Conservation (phyloP, 2,888 invertebrate species). For the Drosophila diplacantha region DNA sequence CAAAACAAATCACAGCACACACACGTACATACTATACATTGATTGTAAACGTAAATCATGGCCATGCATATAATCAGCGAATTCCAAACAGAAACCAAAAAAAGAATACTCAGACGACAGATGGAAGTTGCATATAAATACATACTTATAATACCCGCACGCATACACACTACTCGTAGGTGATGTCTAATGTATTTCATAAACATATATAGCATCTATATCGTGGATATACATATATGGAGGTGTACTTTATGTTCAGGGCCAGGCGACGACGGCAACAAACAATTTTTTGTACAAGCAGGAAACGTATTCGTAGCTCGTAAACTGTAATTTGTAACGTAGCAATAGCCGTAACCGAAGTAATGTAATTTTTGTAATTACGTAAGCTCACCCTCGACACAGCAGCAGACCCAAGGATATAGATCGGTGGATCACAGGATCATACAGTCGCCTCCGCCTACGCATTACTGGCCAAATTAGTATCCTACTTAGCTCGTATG, state of each 20-base stretch:
- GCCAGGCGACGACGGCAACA: constrained; percentile 10
- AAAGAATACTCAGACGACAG: constrained; percentile 62
- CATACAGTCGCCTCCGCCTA: constrained; percentile 32
- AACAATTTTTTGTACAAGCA: constrained; percentile 36
- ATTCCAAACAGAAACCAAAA: constrained; percentile 68
- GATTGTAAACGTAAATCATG: constrained; percentile 65
- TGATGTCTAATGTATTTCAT: constrained; percentile 27
- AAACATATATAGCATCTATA: constrained; percentile 27
- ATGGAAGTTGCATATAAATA: constrained; percentile 54
- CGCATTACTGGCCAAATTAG: constrained; percentile 64
- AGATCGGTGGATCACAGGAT: background rate
- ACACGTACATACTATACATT: constrained; percentile 46
- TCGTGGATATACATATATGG: constrained; percentile 13
- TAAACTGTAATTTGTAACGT: constrained; percentile 50
- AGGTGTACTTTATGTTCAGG: constrained; percentile 28
- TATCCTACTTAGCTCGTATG: constrained; percentile 46
- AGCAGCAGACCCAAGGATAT: constrained; percentile 9
- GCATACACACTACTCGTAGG: constrained; percentile 31
- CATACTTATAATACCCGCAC: constrained; percentile 36
- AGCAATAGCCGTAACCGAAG: constrained; percentile 38
- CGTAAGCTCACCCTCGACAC: constrained; percentile 39
- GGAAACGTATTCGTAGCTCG: constrained; percentile 39
- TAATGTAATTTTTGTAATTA: constrained; percentile 62
- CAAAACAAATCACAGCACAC: constrained; percentile 37
- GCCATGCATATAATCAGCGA: constrained; percentile 70